Percentiles rank a stretch among this genome's conserved stretches.
Evolutionary conservation across 2,797 vertebrate genomes (phyloP).

Genomic region (Hyperoplus immaculatus): DNA sequence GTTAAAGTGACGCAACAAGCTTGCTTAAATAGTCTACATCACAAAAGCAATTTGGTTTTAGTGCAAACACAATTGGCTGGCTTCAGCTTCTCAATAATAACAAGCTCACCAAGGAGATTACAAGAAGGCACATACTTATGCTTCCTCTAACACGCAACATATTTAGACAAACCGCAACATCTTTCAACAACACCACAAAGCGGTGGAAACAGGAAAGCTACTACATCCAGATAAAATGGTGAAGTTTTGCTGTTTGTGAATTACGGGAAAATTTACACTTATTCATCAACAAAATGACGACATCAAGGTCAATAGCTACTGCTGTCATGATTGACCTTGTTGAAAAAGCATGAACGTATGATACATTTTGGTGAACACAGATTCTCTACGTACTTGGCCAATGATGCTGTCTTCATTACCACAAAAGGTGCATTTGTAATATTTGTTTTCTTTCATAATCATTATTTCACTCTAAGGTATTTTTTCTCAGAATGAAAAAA

Average conservation of each 20-base stretch:
- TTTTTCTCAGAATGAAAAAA: conserved; percentile 50
- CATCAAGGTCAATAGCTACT: conserved; percentile 35
- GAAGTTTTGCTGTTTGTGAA: conserved; percentile 74
- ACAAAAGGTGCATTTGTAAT: conserved; percentile 68
- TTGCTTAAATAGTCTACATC: conserved; percentile 90
- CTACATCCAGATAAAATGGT: conserved; percentile 84
- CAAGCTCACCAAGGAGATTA: conserved; percentile 91
- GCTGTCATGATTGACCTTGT: conserved; percentile 55
- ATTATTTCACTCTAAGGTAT: conserved; percentile 72
- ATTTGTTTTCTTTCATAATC: conserved; percentile 33
- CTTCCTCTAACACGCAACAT: conserved; percentile 90
- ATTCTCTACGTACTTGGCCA: conserved; percentile 63
- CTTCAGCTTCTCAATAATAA: conserved; percentile 90
- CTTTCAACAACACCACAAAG: conserved; percentile 88
- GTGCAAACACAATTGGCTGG: conserved; percentile 92
- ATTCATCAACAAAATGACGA: conserved; percentile 66
- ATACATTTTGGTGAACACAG: conserved; percentile 66
- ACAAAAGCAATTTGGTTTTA: conserved; percentile 91
- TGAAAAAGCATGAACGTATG: conserved; percentile 56
- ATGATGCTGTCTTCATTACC: conserved; percentile 52
- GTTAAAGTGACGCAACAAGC: conserved; percentile 91
- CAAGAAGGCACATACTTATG: conserved; percentile 91
- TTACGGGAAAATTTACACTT: conserved; percentile 75
- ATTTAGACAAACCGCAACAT: conserved; percentile 87
- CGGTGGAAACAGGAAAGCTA: conserved; percentile 86